Percentiles rank a stretch among this genome's conserved stretches.
Evolutionary conservation across 2,888 invertebrate species (phyloP).

Genomic region (Yponomeuta plumbellus): DNA sequence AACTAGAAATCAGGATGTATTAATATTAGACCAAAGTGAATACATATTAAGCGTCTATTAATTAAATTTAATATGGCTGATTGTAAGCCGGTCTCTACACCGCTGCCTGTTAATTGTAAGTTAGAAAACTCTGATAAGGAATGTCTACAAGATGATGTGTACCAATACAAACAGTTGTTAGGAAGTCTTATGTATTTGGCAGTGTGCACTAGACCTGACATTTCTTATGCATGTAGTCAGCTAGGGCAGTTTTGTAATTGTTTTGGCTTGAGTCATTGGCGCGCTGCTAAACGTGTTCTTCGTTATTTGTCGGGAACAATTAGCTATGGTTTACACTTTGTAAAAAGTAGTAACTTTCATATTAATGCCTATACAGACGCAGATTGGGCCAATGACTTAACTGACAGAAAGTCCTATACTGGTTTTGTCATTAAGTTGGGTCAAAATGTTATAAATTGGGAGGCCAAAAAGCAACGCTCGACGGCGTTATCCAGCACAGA

Average conservation of each 20-base stretch:
- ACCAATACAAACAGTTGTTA: slow-evolving; percentile 17
- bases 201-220: slow-evolving; percentile 25
- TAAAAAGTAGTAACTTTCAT: slow-evolving; percentile 10
- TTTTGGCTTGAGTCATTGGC: slow-evolving; percentile 20
- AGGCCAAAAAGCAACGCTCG: slow-evolving; percentile 24
- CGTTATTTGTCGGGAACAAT: slow-evolving; percentile 23
- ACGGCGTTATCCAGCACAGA: slow-evolving; percentile 26
- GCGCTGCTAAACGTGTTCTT: slow-evolving; percentile 24
- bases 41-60: slow-evolving; percentile 11
- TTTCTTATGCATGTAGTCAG: slow-evolving; percentile 21
- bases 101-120: slow-evolving; percentile 21
- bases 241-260: slow-evolving; percentile 24
- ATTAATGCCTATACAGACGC: slow-evolving; percentile 21
- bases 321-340: slow-evolving; percentile 20
- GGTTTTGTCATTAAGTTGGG: slow-evolving; percentile 24
- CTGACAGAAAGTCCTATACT: slow-evolving; percentile 26
- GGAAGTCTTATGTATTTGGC: slow-evolving; percentile 21
- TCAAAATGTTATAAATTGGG: slow-evolving; percentile 21
- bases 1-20: slow-evolving; percentile 13
- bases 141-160: slow-evolving; percentile 14
- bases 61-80: slow-evolving; percentile 11
- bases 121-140: slow-evolving; percentile 11
- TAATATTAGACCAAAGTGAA: slow-evolving; percentile 18
- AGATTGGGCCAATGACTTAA: slow-evolving; percentile 22
- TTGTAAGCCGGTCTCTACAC: slow-evolving; percentile 23